phyloP scores from a whole-genome alignment of 2,113 vertebrate species.

The Etheostoma spectabile region DNA sequence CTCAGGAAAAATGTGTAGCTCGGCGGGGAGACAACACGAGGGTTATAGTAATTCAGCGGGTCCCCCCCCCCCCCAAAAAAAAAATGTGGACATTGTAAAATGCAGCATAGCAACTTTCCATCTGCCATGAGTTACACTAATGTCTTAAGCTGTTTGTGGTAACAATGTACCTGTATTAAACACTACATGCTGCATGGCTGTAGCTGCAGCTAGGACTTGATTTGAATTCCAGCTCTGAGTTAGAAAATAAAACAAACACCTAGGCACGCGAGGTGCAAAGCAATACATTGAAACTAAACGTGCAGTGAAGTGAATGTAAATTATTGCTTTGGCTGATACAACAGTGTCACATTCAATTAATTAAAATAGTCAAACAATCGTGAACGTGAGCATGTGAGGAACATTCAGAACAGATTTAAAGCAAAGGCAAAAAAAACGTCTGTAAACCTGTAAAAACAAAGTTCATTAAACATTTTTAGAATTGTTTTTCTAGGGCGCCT shows the following conservation, averaged over 20 bases:
- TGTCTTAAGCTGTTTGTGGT: neutral
- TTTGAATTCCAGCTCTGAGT: conserved; percentile 50
- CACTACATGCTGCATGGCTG: neutral
- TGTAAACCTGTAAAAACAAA: conserved; percentile 43
- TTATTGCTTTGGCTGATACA: conserved; percentile 79
- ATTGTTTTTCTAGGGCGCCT: neutral
- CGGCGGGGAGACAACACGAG: no score
- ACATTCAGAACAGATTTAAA: conserved; percentile 73
- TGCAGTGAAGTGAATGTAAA: conserved; percentile 59
- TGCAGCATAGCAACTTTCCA: neutral
- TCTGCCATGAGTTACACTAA: neutral
- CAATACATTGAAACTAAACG: conserved; percentile 43
- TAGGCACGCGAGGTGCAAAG: conserved; percentile 67
- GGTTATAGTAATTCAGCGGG: neutral
- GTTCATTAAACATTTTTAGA: neutral
- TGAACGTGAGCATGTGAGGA: conserved; percentile 31
- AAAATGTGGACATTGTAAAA: conserved; percentile 2
- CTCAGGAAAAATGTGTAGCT: no score
- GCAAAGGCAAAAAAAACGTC: conserved; percentile 44
- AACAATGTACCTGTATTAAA: neutral
- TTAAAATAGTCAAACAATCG: conserved; percentile 67
- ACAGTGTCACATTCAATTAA: conserved; percentile 75
- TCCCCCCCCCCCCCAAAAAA: neutral
- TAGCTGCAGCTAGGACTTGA: conserved; percentile 4
- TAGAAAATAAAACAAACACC: conserved; percentile 24